phyloP scores from a whole-genome alignment of 2,113 vertebrate species.

The Aramus guarauna region DNA sequence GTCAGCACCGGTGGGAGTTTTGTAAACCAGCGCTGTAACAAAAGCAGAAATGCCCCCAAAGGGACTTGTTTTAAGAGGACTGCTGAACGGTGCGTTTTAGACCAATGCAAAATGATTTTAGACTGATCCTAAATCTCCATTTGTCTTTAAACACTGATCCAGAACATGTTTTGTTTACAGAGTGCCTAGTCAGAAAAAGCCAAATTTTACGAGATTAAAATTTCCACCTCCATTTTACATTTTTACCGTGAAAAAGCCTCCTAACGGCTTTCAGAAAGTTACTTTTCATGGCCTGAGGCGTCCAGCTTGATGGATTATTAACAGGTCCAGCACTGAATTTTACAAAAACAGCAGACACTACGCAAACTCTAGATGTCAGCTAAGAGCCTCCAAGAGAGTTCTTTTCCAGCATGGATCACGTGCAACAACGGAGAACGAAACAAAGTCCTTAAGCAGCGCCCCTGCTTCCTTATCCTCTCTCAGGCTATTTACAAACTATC shows the following conservation, averaged over 20 bases:
- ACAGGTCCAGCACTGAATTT: not conserved
- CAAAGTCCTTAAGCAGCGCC: not conserved
- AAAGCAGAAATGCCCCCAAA: constrained; percentile 35
- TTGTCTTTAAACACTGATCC: not conserved
- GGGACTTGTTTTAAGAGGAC: not conserved
- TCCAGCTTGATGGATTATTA: not conserved
- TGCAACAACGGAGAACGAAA: not conserved
- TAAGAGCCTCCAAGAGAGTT: not conserved
- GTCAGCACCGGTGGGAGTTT: constrained; percentile 94
- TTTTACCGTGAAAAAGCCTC: not conserved
- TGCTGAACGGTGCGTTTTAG: not conserved
- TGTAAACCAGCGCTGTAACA: constrained; percentile 92
- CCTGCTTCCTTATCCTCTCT: not conserved
- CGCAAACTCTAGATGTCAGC: not conserved
- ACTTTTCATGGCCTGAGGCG: not conserved
- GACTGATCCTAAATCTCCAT: not conserved
- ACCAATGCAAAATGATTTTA: not conserved
- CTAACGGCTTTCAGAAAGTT: not conserved
- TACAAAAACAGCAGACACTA: not conserved
- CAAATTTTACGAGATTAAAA: not conserved
- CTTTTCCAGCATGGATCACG: not conserved
- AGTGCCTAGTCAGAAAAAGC: not conserved
- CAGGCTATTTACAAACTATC: not conserved
- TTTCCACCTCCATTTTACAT: not conserved
- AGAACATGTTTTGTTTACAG: not conserved